Conservation (phyloP, 1,140 invertebrate genomes). For the Hycleus phaleratus region DNA sequence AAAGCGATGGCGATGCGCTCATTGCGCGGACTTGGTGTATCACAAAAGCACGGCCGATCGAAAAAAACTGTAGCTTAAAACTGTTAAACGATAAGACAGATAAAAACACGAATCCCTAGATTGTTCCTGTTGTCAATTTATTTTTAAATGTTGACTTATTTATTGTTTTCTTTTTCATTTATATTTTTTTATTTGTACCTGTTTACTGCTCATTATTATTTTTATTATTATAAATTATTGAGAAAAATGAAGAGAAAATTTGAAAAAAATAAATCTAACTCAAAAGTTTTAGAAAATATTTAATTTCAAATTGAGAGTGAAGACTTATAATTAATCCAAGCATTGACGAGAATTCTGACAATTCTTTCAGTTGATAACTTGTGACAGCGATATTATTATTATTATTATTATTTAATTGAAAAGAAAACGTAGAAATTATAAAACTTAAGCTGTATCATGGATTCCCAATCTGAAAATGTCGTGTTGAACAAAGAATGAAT, state of each 20-base stretch:
- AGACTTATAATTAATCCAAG: constrained; percentile 14
- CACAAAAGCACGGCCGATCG: constrained; percentile 15
- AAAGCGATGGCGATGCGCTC: constrained; percentile 79
- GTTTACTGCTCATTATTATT: background rate
- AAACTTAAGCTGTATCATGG: constrained; percentile 59
- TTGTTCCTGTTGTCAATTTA: background rate
- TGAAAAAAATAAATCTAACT: background rate
- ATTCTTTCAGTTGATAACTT: background rate
- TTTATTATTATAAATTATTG: background rate
- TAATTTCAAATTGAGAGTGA: constrained; percentile 11
- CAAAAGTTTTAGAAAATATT: constrained; percentile 24
- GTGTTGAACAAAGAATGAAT: constrained; percentile 83
- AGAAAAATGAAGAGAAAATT: too few relatives aligned
- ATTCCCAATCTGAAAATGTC: constrained; percentile 89
- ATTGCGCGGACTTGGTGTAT: constrained; percentile 48
- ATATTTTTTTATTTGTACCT: background rate
- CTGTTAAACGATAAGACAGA: too few relatives aligned
- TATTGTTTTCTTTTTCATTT: background rate
- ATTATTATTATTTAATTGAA: too few relatives aligned
- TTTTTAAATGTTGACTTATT: background rate
- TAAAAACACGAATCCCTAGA: background rate
- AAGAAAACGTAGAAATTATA: background rate
- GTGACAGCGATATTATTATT: background rate
- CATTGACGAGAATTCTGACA: constrained; percentile 17
- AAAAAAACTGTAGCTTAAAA: constrained; percentile 2